phyloP scores from a whole-genome alignment of 1,140 invertebrate genomes.

The Bombus difficillimus region DNA sequence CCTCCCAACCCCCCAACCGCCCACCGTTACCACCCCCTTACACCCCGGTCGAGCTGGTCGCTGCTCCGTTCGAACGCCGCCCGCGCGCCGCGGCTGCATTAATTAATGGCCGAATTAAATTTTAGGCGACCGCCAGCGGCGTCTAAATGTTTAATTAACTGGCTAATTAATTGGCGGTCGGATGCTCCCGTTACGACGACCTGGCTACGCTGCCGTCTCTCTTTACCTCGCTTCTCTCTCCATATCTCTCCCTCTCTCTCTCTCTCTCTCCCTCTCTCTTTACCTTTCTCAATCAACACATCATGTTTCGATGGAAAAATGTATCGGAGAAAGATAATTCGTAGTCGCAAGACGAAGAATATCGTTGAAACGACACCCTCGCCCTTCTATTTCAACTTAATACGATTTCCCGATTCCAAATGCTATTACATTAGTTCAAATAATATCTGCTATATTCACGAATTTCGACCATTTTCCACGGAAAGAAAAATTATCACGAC shows the following conservation, averaged over 20 bases:
- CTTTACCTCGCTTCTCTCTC: no score
- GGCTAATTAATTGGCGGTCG: slow-evolving; percentile 48
- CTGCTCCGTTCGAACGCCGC: background rate
- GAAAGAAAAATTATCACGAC: background rate
- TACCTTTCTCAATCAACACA: background rate
- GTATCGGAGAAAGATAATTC: background rate
- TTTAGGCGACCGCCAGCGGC: slow-evolving; percentile 53
- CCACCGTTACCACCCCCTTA: background rate
- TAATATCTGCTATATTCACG: no score
- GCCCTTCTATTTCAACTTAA: no score
- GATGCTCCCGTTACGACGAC: slow-evolving; percentile 39
- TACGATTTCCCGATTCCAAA: no score
- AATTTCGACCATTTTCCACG: background rate
- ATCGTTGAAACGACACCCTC: background rate
- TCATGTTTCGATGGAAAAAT: background rate
- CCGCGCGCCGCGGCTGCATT: slow-evolving; percentile 43
- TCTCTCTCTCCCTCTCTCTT: background rate
- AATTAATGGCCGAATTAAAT: slow-evolving; percentile 57
- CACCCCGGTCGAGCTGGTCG: background rate
- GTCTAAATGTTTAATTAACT: slow-evolving; percentile 58
- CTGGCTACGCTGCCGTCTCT: background rate
- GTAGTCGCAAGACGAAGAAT: background rate
- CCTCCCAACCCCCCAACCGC: background rate
- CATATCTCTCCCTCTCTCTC: background rate
- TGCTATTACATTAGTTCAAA: no score